phyloP scores from a whole-genome alignment of 1,140 invertebrate species.

The Cydia splendana region DNA sequence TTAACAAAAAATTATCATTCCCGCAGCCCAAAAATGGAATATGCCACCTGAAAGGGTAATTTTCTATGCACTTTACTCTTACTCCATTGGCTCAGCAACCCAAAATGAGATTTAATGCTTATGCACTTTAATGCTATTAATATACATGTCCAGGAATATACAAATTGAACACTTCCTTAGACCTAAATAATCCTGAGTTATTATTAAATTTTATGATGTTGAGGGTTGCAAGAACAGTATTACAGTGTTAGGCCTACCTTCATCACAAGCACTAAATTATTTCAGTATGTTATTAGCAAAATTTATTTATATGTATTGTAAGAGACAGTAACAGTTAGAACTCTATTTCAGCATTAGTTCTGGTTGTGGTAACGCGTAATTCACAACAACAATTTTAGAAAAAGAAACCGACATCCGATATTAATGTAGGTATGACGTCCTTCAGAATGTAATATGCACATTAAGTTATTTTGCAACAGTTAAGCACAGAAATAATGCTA shows the following conservation, averaged over 20 bases:
- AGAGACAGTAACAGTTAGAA: not conserved
- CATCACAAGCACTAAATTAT: not conserved
- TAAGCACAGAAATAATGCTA: not conserved
- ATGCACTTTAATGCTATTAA: too few species aligned
- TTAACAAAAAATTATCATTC: too few species aligned
- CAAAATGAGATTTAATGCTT: too few species aligned
- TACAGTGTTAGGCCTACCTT: not conserved
- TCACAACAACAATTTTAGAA: not conserved
- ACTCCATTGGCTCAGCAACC: too few species aligned
- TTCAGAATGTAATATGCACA: not conserved
- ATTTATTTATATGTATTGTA: too few species aligned
- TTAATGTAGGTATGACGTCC: not conserved
- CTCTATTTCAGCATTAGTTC: not conserved
- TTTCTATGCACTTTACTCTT: too few species aligned
- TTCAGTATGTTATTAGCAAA: not conserved
- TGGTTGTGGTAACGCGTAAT: not conserved
- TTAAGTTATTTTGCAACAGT: not conserved
- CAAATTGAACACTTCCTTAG: too few species aligned
- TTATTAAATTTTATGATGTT: not conserved
- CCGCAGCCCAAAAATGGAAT: too few species aligned
- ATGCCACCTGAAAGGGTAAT: too few species aligned
- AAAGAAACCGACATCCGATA: not conserved
- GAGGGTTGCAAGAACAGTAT: not conserved
- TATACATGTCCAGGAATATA: too few species aligned
- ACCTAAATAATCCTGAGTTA: constrained; percentile 78